Base-by-base conservation (phyloP, 2,888 invertebrate genomes). In the Lasioglossum pauxillum region DNA sequence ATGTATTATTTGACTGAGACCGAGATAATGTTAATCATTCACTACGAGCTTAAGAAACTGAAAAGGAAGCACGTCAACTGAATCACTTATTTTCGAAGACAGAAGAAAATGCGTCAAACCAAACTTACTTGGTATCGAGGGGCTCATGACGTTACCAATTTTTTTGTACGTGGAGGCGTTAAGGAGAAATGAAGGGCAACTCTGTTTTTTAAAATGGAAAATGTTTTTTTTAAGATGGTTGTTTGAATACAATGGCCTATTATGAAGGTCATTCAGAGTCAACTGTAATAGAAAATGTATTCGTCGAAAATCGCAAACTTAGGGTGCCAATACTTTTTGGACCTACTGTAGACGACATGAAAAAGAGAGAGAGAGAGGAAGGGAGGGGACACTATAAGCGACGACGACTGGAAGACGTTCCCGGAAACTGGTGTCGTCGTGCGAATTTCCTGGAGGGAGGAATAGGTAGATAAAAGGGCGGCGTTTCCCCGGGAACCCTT, bases 401-500 rank as follows among this genome's bases (percentile, higher is more conserved):
- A 16, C 77, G 14, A 75, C 44, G 46, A 49, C 67, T 38, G 35
- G 49, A 44, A 78, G 35, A 16, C 23, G 72, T 60, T 72, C 75
- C 75, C 76, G 19, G 71, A 19, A 72, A 74, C 57, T 67, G n/a
- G n/a, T 27, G 75, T 75, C 27, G 44, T 49, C 53, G 75, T 12
- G 73, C 41, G 72, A 75, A 76, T 78, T 84, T 82, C 75, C 46
- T 41, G 38, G 31, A 35, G 35, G 67, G 67, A 67, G 35, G 23
- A 16, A 23, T 19, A 19, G 67, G 31, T 60, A 35, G 57, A 64
- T 57, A n/a, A 74, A 75, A 64, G 76, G 75, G 74, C 77, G 67
- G 69, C 80, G 85, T 86, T 83, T 76, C 76, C 71, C 31, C 74
- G 67, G 64, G 78, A 82, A 74, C 69, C 76, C 85, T 90, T 87